Percentiles rank a stretch among this genome's conserved stretches.
phyloP scores from a whole-genome alignment of 2,888 invertebrate genomes.

The Pomacea canaliculata region DNA sequence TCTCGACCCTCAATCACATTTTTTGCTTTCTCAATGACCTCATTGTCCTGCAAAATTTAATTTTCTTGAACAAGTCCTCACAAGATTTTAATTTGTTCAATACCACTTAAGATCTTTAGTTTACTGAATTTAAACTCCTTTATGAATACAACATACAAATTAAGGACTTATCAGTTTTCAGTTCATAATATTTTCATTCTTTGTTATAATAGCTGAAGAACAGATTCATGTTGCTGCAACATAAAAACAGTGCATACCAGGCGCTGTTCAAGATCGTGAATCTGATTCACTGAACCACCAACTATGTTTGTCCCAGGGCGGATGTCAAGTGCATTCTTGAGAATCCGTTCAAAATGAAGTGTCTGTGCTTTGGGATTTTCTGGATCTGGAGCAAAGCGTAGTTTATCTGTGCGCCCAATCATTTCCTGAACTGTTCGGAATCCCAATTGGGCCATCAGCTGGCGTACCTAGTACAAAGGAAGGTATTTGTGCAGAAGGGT shows the following conservation, averaged over 20 bases:
- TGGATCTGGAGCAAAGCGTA: constrained; percentile 79
- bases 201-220: no score
- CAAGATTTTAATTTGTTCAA: no score
- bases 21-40: constrained; percentile 77
- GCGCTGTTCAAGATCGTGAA: constrained; percentile 68
- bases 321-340: constrained; percentile 90
- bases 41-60: constrained; percentile 59
- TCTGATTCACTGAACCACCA: constrained; percentile 88
- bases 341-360: constrained; percentile 85
- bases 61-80: background rate
- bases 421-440: constrained; percentile 89
- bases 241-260: constrained; percentile 53
- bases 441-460: constrained; percentile 91
- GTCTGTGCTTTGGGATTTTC: constrained; percentile 84
- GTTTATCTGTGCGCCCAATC: constrained; percentile 73
- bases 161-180: no score
- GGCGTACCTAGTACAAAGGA: constrained; percentile 77
- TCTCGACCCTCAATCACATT: constrained; percentile 82
- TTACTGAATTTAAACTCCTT: no score
- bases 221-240: no score
- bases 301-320: constrained; percentile 90
- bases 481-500: background rate
- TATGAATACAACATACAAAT: no score
- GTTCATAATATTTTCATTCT: no score
- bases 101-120: no score